phyloP scores from a whole-genome alignment of 2,888 invertebrate genomes.

The Schizotus pectinicornis region DNA sequence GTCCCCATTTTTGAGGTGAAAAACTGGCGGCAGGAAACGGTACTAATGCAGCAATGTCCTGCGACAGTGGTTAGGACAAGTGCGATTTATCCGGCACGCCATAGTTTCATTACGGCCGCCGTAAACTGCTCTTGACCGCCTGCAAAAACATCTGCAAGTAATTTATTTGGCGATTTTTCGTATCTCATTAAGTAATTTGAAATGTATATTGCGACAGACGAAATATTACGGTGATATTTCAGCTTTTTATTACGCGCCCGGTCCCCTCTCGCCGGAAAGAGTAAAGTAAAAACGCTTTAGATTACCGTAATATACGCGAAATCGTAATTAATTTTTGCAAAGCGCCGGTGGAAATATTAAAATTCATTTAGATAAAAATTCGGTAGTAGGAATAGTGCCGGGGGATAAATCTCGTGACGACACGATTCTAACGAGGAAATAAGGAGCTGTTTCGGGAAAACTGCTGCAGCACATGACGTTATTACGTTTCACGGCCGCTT shows the following conservation, averaged over 20 bases:
- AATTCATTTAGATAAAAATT: constrained; percentile 26
- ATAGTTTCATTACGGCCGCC: constrained; percentile 11
- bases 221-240: constrained; percentile 28
- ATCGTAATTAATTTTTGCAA: constrained; percentile 25
- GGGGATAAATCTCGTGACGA: too few relatives aligned
- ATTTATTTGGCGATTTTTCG: constrained; percentile 27
- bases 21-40: too few relatives aligned
- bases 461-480: too few relatives aligned
- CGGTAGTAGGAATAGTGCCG: too few relatives aligned
- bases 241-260: constrained; percentile 30
- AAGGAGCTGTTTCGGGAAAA: too few relatives aligned
- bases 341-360: constrained; percentile 20
- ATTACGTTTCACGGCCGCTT: too few relatives aligned
- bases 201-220: constrained; percentile 27
- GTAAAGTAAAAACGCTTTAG: constrained; percentile 27
- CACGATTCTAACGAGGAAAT: too few relatives aligned
- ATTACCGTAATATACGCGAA: constrained; percentile 27
- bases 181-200: constrained; percentile 30
- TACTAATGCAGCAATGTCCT: too few relatives aligned
- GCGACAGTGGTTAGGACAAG: too few relatives aligned
- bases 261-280: constrained; percentile 16
- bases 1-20: too few relatives aligned
- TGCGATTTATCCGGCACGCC: background rate
- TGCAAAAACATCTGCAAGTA: constrained; percentile 21
- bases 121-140: constrained; percentile 11